Base-by-base conservation (phyloP, 2,113 vertebrate species). In the Gymnocephalus cernua region DNA sequence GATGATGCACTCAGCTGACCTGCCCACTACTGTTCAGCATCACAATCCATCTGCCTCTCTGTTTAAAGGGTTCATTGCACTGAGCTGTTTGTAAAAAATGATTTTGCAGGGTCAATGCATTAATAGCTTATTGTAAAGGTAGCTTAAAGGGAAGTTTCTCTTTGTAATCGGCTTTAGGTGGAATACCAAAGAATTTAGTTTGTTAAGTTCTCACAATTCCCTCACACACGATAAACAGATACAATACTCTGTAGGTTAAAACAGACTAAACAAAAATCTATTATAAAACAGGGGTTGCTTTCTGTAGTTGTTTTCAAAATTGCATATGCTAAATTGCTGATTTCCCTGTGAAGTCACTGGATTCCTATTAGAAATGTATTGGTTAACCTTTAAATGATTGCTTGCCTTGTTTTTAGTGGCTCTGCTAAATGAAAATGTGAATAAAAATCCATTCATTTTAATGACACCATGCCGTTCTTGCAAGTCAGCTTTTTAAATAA, bases 121-220 rank as follows among this genome's bases (percentile, higher is more conserved):
- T 21, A 56, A 11, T 41, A 58, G 44, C 15, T 82, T 65, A 66
- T 58, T 15, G 11, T 74, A 62, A 72, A 79, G 19, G 51, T 57
- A 19, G 27, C 56, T 91, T 90, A 91, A 91, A 90, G 84, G 86
- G 88, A 78, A 21, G 19, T 38, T 58, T 73, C 11, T 86, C 51
- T 80, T 80, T 41, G 38, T 41, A 41, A 41, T 41, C 0, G 38
- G 38, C 38, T 41, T 41, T 41, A 11, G 10, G 38, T 11, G 38
- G 10, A 41, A 41, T 41, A 10, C 38, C 38, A 41, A 11, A 11
- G 38, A 41, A 41, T 41, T 41, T 41, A 41, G 38, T 41, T 41
- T 35, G 35, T 35, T 41, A 41, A 41, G 38, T 41, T 41, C 38
- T 38, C 38, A 38, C 38, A 38, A 38, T 38, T 38, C 38, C 38